Base-by-base conservation (phyloP, 2,888 invertebrate genomes). In the Tipula confusa region DNA sequence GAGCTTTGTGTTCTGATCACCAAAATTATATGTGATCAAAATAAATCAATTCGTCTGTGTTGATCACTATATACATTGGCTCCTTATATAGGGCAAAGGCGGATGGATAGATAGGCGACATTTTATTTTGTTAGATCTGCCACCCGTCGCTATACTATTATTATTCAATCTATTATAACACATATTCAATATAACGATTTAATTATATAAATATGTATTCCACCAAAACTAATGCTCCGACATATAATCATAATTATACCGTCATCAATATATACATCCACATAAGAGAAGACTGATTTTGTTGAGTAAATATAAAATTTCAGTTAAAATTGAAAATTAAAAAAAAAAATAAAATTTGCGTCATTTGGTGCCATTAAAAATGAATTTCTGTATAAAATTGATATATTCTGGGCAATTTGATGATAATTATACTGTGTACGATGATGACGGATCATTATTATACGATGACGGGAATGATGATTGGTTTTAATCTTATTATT, bases 311-410 rank as follows among this genome's bases (percentile, higher is more conserved):
- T 64, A 64, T 64, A 64, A 24, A 64, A 64, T 24, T 64, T 24
- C n/a, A n/a, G 64, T 64, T 64, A 6, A 43, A 43, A 43, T 15
- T 43, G 43, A 15, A 43, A 43, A 43, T 11, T 15, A 15, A 15
- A 43, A 43, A 43, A 15, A 43, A 43, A 43, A 43, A 43, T n/a
- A n/a, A n/a, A n/a, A n/a, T 43, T 64, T 64, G 64, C 64, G 64
- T 64, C 64, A 64, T 64, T 64, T 64, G 64, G 24, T 64, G 64
- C 64, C 64, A 64, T 64, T 64, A 64, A 64, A 64, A 64, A 64
- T 64, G 64, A 64, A 64, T 64, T 64, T 64, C 9, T 18, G 64
- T 11, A 64, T 24, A 9, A 24, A n/a, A n/a, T n/a, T n/a, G n/a
- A n/a, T n/a, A n/a, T 1, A 9, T 64, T 18, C 18, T 48, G 48